These are phyloP conservation scores for Acestrorhynchus altus DNA, from an alignment of 2,797 vertebrate species.

Conservation along the genomic window DNA sequence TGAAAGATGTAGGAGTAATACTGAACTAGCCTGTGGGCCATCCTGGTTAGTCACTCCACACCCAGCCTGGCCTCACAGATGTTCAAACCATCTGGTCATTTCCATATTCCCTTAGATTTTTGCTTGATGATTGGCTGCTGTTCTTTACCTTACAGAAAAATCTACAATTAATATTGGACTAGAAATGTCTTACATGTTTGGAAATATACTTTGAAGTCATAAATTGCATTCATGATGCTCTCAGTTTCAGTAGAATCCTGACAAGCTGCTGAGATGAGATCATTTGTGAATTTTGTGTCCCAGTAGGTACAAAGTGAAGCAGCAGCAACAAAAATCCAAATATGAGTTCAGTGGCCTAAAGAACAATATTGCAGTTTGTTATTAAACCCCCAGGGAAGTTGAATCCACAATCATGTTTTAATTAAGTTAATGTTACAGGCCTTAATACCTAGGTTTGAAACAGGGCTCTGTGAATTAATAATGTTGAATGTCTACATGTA, in stretches of 20 bases:
- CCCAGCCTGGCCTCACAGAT: slow-evolving; percentile 42
- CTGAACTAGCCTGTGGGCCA: slow-evolving; percentile 19
- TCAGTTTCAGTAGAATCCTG: background rate
- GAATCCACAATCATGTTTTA: background rate
- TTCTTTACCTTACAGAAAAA: slow-evolving; percentile 30
- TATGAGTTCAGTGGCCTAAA: background rate
- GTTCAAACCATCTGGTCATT: slow-evolving; percentile 51
- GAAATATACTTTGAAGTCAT: slow-evolving; percentile 1
- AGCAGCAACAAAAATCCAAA: background rate
- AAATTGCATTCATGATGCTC: background rate
- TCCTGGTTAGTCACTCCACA: slow-evolving; percentile 17
- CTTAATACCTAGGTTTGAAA: background rate
- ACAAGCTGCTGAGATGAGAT: background rate
- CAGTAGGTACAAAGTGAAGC: background rate
- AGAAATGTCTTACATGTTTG: background rate
- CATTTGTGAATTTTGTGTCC: background rate
- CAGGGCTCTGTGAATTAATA: background rate
- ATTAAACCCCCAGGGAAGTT: background rate
- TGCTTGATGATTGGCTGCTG: slow-evolving; percentile 34
- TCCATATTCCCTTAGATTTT: slow-evolving; percentile 48
- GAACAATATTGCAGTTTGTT: background rate
- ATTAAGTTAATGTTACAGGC: background rate
- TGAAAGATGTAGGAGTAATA: slow-evolving; percentile 12
- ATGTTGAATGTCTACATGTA: background rate
- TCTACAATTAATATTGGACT: background rate